Base-by-base conservation (phyloP, 2,797 vertebrate species). In the Loris lydekkerianus region DNA sequence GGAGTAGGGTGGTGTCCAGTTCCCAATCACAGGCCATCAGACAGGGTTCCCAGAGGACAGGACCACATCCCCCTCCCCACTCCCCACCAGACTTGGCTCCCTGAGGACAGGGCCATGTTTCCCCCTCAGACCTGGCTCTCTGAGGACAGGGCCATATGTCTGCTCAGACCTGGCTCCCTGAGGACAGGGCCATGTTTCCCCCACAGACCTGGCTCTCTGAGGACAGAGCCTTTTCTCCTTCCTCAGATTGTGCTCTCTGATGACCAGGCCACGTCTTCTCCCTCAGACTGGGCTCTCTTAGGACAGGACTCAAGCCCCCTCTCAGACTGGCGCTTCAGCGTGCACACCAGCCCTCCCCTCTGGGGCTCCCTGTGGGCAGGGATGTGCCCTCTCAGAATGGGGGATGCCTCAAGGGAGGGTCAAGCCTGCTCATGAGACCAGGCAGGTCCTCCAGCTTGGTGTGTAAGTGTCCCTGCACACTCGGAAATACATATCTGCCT, bases 381-480 rank as follows among this genome's bases (percentile, higher is more conserved):
- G 15, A 10, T 60, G 27, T 63, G 91, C 83, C 13, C 23, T 49
- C 10, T 92, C 82, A 78, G 91, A 8, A 2, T 53, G 75, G 27
- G 27, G 23, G 76, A 43, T 5, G 3, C 31, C 56, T 37, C 15
- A 15, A 56, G 10, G 63, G 73, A 37, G 27, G n/a, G 78, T 53
- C 37, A 13, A 2, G 11, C 27, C 37, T 89, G 4, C 49, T 29
- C 14, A 25, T 17, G 75, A 87, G 46, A 40, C 18, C 43, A 0
- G 53, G 81, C 49, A 15, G 0, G 1, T 73, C 61, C 70, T 67
- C 29, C 10, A 10, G 46, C 69, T 65, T 34, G n/a, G 73, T 8
- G 8, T 6, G 5, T 27, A n/a, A 23, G 2, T 56, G 2, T 67
- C 10, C 7, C 10, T 1, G 9, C 31, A 7, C 21, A 4, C 21